phyloP scores from a whole-genome alignment of 2,888 invertebrate genomes.

The Oeneis ivallda region DNA sequence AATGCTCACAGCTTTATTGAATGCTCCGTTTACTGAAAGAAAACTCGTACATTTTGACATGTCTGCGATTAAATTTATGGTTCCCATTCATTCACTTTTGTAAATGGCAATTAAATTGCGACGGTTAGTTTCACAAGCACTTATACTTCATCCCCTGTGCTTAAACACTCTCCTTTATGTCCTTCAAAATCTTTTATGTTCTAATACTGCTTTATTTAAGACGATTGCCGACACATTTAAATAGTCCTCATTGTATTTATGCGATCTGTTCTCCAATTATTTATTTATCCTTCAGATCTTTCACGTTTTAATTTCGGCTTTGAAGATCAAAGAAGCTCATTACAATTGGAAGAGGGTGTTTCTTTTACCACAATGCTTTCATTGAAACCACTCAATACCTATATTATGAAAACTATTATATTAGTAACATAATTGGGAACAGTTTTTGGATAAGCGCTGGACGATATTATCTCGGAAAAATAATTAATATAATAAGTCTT shows the following conservation, averaged over 20 bases:
- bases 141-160: slow-evolving; percentile 12
- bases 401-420: neutral
- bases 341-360: neutral
- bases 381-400: too few relatives aligned
- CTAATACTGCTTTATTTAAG: neutral
- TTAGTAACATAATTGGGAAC: neutral
- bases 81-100: slow-evolving; percentile 64
- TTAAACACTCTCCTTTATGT: slow-evolving; percentile 27
- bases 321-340: neutral
- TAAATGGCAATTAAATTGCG: slow-evolving; percentile 68
- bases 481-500: slow-evolving; percentile 16
- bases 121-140: slow-evolving; percentile 30
- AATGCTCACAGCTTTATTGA: slow-evolving; percentile 67
- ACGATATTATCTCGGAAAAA: slow-evolving; percentile 11
- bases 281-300: neutral
- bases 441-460: neutral
- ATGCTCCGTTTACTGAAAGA: slow-evolving; percentile 70
- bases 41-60: slow-evolving; percentile 76
- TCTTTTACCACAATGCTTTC: neutral
- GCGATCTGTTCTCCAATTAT: too few relatives aligned
- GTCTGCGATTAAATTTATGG: slow-evolving; percentile 66
- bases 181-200: slow-evolving; percentile 4
- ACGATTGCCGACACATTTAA: neutral
- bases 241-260: neutral
- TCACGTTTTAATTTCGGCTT: neutral